Evolutionary conservation across 2,113 vertebrate genomes (phyloP).

Genomic region (Notothenia rossii): DNA sequence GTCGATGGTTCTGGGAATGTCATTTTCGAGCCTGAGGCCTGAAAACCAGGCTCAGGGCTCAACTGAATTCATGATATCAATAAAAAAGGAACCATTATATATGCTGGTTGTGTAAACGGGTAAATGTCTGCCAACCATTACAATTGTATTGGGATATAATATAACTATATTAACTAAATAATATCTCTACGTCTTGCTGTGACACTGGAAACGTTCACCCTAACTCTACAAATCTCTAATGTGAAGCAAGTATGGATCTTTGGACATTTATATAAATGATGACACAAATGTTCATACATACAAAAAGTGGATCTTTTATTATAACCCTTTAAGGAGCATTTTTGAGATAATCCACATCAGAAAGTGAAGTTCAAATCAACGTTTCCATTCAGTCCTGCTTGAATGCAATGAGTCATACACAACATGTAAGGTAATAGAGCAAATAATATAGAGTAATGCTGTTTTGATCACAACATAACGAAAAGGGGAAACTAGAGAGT

Average conservation of each 20-base stretch:
- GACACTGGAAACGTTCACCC: background rate
- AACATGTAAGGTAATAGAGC: constrained; percentile 1
- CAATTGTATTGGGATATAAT: background rate
- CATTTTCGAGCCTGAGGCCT: no score
- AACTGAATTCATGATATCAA: no score
- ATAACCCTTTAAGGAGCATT: no score
- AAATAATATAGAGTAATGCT: background rate
- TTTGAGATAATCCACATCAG: no score
- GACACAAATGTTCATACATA: no score
- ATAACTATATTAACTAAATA: background rate
- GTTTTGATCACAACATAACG: background rate
- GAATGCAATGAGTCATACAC: background rate
- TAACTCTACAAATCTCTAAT: background rate
- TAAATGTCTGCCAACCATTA: background rate
- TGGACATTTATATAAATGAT: background rate
- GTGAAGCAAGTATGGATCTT: background rate
- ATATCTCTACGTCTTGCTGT: background rate
- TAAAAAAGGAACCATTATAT: background rate
- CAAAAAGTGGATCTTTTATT: no score
- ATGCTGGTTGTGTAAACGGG: background rate
- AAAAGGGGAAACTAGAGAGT: background rate
- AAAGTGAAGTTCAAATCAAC: background rate
- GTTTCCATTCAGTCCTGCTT: background rate
- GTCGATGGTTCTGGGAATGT: no score
- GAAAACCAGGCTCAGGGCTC: no score